Conservation (phyloP, 1,140 invertebrate species). For the Drusus annulatus region DNA sequence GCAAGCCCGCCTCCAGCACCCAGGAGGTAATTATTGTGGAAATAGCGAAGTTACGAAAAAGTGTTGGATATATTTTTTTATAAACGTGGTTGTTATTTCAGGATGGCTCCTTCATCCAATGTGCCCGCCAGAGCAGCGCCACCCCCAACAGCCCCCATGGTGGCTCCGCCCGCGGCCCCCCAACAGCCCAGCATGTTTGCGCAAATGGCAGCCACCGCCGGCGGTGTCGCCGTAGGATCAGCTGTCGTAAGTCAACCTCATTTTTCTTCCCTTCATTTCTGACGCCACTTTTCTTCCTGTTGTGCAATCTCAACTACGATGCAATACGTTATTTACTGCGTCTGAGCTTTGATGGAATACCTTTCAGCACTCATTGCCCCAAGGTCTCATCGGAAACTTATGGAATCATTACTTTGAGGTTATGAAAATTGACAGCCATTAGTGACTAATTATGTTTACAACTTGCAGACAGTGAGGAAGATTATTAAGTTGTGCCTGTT, state of each 20-base stretch:
- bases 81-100: conserved; percentile 59
- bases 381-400: too few species aligned
- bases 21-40: conserved; percentile 68
- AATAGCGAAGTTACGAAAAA: not conserved
- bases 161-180: conserved; percentile 73
- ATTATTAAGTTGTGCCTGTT: too few species aligned
- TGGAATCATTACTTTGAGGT: not conserved
- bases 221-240: conserved; percentile 90
- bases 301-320: conserved; percentile 1
- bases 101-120: conserved; percentile 67
- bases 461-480: too few species aligned
- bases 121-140: conserved; percentile 71
- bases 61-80: not conserved
- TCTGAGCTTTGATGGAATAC: too few species aligned
- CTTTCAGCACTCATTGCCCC: too few species aligned
- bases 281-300: not conserved
- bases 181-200: conserved; percentile 78
- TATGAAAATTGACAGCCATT: conserved; percentile 6
- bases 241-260: conserved; percentile 76
- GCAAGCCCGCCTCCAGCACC: conserved; percentile 77
- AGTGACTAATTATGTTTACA: too few species aligned
- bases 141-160: conserved; percentile 63
- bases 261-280: not conserved
- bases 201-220: conserved; percentile 94
- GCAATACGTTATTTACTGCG: too few species aligned